Evolutionary conservation across 2,888 invertebrate genomes (phyloP), one percentile per base, ranked within the genome.

Genomic region (Napeogenes inachia): DNA sequence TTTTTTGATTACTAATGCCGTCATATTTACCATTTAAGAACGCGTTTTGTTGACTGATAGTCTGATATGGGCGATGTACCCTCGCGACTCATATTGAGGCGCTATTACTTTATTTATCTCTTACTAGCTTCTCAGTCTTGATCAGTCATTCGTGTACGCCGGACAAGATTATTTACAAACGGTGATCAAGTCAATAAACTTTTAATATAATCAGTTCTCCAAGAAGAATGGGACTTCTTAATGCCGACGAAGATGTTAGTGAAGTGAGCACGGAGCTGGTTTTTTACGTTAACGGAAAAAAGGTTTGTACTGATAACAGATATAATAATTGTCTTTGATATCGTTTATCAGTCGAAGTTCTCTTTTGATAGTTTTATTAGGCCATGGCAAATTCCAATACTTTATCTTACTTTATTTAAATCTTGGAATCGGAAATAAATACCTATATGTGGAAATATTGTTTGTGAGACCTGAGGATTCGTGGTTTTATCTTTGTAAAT

Each of bases 241-340:
- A 89, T 67, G 69, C 75, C 1, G 87, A 88, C 21, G 87, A 87
- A 46, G 84, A 86, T 58, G 60, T 63, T 10, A 76, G 73, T 60
- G 81, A 82, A 50, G 73, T 82, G 59, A 70, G 72, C 58, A 79
- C 81, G 4, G 82, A 83, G 65, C 76, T 88, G 75, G 87, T 88
- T 59, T 88, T 91, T 74, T 92, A 82, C 72, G 91, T 90, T 4
- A 91, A 91, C 70, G 87, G 91, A 59, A 90, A 89, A 68, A 91
- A 88, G 89, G 91, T 90, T 71, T 66, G 79, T 74, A 50, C 38
- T 32, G 33, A 42, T n/a, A 4, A 42, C 13, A 32, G 13, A 32
- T 45, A 33, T 12, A 13, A n/a, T 50, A 3, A 50, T 8, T 50
- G 21, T 21, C 21, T 30, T n/a, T 50, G 30, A 30, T 50, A 47